Evolutionary conservation across 2,797 vertebrate genomes (phyloP).

Genomic region (Rhinatrema bivittatum): DNA sequence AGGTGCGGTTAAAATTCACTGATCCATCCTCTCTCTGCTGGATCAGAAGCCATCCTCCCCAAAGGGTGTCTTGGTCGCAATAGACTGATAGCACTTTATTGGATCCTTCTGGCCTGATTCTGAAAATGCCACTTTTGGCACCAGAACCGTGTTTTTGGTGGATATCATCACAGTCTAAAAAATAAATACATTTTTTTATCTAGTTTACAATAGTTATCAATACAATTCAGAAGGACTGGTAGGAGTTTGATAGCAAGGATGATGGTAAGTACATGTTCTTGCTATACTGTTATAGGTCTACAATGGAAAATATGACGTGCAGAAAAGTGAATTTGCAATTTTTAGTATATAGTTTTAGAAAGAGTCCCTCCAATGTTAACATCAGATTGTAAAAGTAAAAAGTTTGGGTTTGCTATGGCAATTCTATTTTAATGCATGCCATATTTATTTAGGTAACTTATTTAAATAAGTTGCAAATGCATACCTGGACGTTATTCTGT

Average conservation of each 20-base stretch:
- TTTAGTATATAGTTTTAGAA: too few relatives aligned
- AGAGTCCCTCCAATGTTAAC: too few relatives aligned
- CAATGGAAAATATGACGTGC: slow-evolving; percentile 11
- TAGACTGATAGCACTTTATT: slow-evolving; percentile 75
- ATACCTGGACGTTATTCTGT: too few relatives aligned
- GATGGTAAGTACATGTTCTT: slow-evolving; percentile 19
- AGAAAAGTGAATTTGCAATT: too few relatives aligned
- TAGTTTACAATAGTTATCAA: slow-evolving; percentile 59
- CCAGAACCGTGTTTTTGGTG: slow-evolving; percentile 80
- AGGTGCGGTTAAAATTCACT: slow-evolving; percentile 88
- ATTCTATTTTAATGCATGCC: too few relatives aligned
- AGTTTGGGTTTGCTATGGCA: too few relatives aligned
- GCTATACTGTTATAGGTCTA: slow-evolving; percentile 11
- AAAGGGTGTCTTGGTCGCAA: slow-evolving; percentile 83
- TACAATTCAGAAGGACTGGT: slow-evolving; percentile 45
- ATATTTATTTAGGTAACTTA: too few relatives aligned
- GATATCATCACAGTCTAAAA: slow-evolving; percentile 93
- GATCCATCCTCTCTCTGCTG: slow-evolving; percentile 85
- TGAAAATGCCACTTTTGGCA: slow-evolving; percentile 86
- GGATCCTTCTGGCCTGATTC: slow-evolving; percentile 73
- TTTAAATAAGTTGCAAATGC: too few relatives aligned
- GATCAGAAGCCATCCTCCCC: slow-evolving; percentile 92
- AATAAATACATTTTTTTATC: slow-evolving; percentile 65
- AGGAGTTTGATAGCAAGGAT: slow-evolving; percentile 41
- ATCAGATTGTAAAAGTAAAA: too few relatives aligned